Percentiles rank a stretch among this genome's conserved stretches.
Evolutionary conservation across 2,888 invertebrate species (phyloP).

Genomic region (Conomelus anceps): DNA sequence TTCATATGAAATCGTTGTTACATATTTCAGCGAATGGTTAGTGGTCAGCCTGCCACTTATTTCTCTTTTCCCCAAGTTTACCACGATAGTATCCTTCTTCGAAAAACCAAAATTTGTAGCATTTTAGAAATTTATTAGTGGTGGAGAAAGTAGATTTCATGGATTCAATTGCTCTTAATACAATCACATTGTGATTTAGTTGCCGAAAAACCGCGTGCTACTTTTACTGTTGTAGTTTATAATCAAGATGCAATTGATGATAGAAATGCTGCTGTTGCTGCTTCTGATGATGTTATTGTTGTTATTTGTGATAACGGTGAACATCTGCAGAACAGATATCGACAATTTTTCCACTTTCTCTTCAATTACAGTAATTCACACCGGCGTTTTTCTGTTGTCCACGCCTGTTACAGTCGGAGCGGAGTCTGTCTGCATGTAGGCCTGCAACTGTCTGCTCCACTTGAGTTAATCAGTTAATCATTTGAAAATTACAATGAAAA

Average conservation of each 20-base stretch:
- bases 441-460: neutral
- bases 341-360: neutral
- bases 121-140: neutral
- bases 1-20: neutral
- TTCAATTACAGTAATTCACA: neutral
- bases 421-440: neutral
- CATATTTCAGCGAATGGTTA: neutral
- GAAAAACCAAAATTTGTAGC: neutral
- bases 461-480: neutral
- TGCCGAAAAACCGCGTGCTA: neutral
- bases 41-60: neutral
- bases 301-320: neutral
- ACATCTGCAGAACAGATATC: neutral
- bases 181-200: neutral
- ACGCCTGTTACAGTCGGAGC: neutral
- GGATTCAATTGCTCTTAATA: neutral
- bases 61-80: neutral
- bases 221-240: neutral
- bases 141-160: neutral
- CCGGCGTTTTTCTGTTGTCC: neutral
- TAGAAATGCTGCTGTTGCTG: neutral
- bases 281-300: neutral
- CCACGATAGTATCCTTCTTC: neutral
- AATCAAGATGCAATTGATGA: neutral
- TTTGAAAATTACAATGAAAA: neutral